Conservation (phyloP, 2,113 vertebrate genomes). For the Diphyllodes magnificus region DNA sequence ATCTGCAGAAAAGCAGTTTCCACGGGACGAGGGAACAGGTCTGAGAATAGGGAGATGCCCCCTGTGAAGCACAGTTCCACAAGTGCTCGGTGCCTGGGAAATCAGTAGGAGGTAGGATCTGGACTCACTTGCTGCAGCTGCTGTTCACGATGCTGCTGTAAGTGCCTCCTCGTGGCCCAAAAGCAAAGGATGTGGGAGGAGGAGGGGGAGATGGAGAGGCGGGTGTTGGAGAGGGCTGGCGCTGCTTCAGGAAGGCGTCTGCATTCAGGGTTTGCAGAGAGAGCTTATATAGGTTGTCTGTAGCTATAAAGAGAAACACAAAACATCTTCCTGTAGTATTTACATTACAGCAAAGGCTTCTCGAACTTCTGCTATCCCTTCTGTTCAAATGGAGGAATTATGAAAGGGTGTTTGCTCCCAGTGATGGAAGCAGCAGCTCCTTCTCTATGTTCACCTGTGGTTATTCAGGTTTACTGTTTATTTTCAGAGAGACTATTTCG, state of each 20-base stretch:
- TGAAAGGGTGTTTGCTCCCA: background rate
- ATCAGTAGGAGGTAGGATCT: background rate
- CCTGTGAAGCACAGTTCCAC: background rate
- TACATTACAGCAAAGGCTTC: background rate
- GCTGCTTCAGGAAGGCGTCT: conserved; percentile 93
- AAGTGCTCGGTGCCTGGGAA: background rate
- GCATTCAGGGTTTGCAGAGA: conserved; percentile 94
- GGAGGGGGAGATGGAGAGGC: conserved; percentile 82
- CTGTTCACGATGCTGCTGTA: conserved; percentile 92
- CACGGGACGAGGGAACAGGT: background rate
- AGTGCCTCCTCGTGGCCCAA: conserved; percentile 74
- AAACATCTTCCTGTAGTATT: background rate
- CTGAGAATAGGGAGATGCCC: background rate
- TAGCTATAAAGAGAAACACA: conserved; percentile 72
- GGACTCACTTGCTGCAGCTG: conserved; percentile 67
- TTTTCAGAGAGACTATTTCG: background rate
- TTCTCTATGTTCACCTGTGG: background rate
- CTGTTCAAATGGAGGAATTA: background rate
- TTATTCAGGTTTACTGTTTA: background rate
- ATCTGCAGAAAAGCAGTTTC: background rate
- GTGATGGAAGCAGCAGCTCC: background rate
- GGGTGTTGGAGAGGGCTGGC: conserved; percentile 76
- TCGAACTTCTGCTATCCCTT: background rate
- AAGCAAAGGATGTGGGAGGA: conserved; percentile 74
- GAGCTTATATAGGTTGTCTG: conserved; percentile 94